A percentile compares a stretch with the other conserved stretches of the same genome.
Evolutionary conservation across 2,113 vertebrate genomes (phyloP).

Genomic region (Australoheros scitulus): DNA sequence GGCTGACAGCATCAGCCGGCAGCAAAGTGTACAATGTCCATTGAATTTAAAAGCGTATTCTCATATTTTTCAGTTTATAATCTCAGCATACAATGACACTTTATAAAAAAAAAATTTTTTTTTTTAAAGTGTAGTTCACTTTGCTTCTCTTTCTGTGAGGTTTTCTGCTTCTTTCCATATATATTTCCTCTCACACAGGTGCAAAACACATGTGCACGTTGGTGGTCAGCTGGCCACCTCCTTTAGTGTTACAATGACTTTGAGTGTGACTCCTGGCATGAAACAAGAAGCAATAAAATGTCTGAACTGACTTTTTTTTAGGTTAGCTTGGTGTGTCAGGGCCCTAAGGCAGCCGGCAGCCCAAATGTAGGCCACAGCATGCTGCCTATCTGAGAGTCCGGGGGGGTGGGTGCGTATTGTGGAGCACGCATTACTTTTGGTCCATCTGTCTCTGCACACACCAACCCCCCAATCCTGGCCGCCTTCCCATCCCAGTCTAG

Average conservation of each 20-base stretch:
- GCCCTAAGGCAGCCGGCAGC: conserved; percentile 31
- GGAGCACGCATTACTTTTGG: conserved; percentile 46
- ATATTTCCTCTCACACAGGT: background rate
- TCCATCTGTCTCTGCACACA: conserved; percentile 52
- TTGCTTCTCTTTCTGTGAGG: no score
- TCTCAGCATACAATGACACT: background rate
- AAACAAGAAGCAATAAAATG: conserved; percentile 7
- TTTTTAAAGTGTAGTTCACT: no score
- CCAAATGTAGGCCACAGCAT: conserved; percentile 68
- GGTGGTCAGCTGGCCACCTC: background rate
- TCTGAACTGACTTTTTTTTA: background rate
- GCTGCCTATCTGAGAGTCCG: conserved; percentile 13
- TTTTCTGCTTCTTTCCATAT: background rate
- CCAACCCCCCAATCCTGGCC: conserved; percentile 13
- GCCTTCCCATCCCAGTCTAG: conserved; percentile 10
- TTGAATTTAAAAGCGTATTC: background rate
- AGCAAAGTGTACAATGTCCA: background rate
- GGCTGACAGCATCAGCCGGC: background rate
- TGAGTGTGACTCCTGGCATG: background rate
- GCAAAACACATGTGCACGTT: background rate
- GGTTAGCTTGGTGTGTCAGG: conserved; percentile 41
- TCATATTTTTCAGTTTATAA: background rate
- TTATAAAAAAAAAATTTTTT: background rate
- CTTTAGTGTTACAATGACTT: background rate
- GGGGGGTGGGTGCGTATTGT: conserved; percentile 22